Base-by-base conservation (phyloP, 2,888 invertebrate genomes). In the Lochmaea crataegi region DNA sequence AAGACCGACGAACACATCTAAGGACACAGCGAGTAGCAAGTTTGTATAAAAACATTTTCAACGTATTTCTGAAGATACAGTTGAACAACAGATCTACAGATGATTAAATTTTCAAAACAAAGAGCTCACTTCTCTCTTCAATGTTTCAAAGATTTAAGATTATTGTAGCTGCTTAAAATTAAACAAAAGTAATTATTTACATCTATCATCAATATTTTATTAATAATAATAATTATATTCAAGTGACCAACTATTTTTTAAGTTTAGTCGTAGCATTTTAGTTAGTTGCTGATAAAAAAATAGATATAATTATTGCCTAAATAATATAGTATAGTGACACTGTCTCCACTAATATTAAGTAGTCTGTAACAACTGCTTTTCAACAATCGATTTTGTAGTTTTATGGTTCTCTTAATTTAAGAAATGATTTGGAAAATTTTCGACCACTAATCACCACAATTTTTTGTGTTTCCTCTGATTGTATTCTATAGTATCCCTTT, bases 331-430 rank as follows among this genome's bases (percentile, higher is more conserved):
- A 48, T 48, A 48, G 48, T 48, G 32, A 7, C 32, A 32, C 32
- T 7, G 2, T 45, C 38, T 61, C n/a, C 41, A 61, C 42, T 16
- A 41, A 41, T 38, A 61, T 38, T 16, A 41, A 12, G 42, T 61
- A 61, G 61, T 38, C 4, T 41, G 61, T 61, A n/a, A 42, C 14
- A 41, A 42, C 18, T 61, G 61, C 16, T 41, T 61, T 60, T 22
- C 5, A 38, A 61, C n/a, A 11, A 61, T 18, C 5, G 7, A 18
- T 18, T 53, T 16, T 18, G 16, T 53, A 53, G 53, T 7, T 51
- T n/a, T 5, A n/a, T n/a, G 14, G 14, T n/a, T 53, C 3, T 53
- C 18, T 2, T 16, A 7, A 10, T 18, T 3, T 53, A 7, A 10
- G 18, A 53, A 53, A 53, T 16, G 18, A 53, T 53, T 53, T 10